phyloP scores from a whole-genome alignment of 2,797 vertebrate species.

The Melanogrammus aeglefinus region DNA sequence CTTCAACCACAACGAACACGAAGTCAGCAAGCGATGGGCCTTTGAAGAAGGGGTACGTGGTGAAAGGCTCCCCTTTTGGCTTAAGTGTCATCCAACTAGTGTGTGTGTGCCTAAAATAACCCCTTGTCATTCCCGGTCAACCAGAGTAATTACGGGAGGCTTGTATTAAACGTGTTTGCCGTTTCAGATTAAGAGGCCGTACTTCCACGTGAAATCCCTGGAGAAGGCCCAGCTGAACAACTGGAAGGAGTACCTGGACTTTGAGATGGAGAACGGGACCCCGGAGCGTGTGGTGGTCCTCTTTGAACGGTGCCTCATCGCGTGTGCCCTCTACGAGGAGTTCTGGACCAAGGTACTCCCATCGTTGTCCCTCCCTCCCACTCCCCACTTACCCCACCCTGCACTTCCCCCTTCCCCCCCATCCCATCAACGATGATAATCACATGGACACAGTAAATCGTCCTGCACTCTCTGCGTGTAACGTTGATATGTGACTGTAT shows the following conservation, averaged over 20 bases:
- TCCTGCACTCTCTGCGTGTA: constrained; percentile 96
- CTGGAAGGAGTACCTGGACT: constrained; percentile 99
- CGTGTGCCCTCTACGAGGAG: constrained; percentile 98
- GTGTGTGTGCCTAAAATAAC: background rate
- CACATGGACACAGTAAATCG: constrained; percentile 90
- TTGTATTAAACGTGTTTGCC: background rate
- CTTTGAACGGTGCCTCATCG: constrained; percentile 97
- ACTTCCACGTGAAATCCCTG: constrained; percentile 98
- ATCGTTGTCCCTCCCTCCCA: constrained; percentile 49
- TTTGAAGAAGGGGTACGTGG: constrained; percentile 95
- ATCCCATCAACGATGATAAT: constrained; percentile 84
- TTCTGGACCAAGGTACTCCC: constrained; percentile 95
- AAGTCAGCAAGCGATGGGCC: constrained; percentile 98
- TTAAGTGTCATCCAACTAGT: background rate
- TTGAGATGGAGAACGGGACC: constrained; percentile 96
- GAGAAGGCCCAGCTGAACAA: constrained; percentile 98
- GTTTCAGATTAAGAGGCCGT: constrained; percentile 93
- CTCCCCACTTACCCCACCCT: constrained; percentile 57
- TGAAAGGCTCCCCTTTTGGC: background rate
- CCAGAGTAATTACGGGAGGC: background rate
- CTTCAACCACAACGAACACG: constrained; percentile 97
- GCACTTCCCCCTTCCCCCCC: constrained; percentile 70
- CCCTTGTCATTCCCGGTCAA: background rate
- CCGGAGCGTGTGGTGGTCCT: constrained; percentile 96
- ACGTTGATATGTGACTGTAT: constrained; percentile 99